Base-by-base conservation (phyloP, 2,888 invertebrate species). In the Theodoxus fluviatilis region DNA sequence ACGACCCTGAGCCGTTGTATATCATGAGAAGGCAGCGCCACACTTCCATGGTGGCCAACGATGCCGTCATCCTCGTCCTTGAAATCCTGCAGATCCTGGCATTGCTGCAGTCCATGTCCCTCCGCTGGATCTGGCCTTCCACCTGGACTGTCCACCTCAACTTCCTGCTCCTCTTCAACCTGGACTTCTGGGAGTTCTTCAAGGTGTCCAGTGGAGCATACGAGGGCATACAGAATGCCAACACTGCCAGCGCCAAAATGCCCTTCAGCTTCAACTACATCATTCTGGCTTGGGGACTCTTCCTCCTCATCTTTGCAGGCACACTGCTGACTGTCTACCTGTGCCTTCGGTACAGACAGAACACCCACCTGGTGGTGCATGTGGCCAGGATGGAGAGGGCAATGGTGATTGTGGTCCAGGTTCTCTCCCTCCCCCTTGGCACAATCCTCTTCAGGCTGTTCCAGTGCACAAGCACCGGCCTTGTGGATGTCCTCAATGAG, bases 101-200 rank as follows among this genome's bases (percentile, higher is more conserved):
- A 4, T 59, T 85, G 35, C 73, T 83, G 25, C 83, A 84, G 74
- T 79, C 83, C 4, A 79, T 84, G 79, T 76, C 82, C n/a, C 71
- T 84, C 25, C 75, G 83, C 67, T 85, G 85, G 85, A 75, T 80
- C 0, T 84, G 77, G 76, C 83, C 85, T 28, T 73, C 76, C 35
- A 67, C 73, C 15, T 85, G 82, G 81, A 52, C 84, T 15, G 68
- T 70, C 18, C 69, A 73, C 33, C 74, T 79, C 15, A 76, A 78
- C 68, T 82, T 78, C 64, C 35, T 83, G 25, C 82, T 84, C 72
- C 69, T 80, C 3, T 78, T 83, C 74, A 85, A 84, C 71, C 61
- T 79, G 15, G 85, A 85, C 75, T 72, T 79, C 12, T 85, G 83
- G 85, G 84, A 84, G 64, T 81, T 83, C 55, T 25, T 75, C 4